phyloP scores from a whole-genome alignment of 2,888 invertebrate genomes.

The Oscheius sp. region DNA sequence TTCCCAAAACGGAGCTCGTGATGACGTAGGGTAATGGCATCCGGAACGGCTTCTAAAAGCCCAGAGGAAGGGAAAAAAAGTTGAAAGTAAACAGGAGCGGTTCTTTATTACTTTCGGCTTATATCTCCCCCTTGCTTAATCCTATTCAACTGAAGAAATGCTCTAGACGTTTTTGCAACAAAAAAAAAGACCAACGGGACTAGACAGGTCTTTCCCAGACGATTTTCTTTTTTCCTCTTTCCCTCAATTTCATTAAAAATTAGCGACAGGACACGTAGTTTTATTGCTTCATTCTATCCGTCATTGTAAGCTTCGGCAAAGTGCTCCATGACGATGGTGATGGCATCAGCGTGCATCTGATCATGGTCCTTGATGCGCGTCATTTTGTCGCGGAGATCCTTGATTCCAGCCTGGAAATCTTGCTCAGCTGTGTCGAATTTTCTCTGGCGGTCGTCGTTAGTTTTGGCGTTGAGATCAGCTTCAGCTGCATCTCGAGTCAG shows the following conservation, averaged over 20 bases:
- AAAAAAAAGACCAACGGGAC: no score
- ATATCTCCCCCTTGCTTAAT: background rate
- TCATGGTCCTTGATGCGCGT: no score
- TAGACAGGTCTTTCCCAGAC: background rate
- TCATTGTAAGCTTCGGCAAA: background rate
- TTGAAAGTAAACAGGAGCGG: background rate
- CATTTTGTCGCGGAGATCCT: no score
- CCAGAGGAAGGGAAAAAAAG: background rate
- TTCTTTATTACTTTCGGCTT: background rate
- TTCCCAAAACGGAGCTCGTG: background rate
- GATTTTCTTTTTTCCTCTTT: background rate
- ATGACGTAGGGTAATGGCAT: background rate
- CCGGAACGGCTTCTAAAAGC: constrained; percentile 1
- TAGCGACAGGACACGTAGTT: no score
- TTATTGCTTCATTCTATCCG: no score
- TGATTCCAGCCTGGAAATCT: no score
- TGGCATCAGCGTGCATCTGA: no score
- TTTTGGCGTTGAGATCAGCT: background rate
- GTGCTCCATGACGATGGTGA: background rate
- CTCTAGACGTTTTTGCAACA: no score
- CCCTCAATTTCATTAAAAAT: no score
- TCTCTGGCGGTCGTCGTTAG: background rate
- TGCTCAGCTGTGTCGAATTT: background rate
- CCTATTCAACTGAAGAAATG: no score
- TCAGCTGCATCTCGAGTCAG: background rate